Evolutionary conservation across 2,888 invertebrate genomes (phyloP).

Genomic region (Mechanitis mazaeus): DNA sequence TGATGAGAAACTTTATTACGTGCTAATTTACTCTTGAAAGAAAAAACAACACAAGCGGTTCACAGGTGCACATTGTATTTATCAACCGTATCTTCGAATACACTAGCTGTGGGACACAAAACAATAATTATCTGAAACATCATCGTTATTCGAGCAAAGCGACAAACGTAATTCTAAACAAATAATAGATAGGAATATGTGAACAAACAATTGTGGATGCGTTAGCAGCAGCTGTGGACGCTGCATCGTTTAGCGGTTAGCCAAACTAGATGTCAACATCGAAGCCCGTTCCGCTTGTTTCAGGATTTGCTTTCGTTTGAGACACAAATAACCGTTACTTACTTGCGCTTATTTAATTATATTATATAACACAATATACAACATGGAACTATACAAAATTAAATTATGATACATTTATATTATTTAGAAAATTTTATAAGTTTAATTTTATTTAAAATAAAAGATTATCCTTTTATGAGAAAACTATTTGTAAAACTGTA

Average conservation of each 20-base stretch:
- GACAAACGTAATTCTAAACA: constrained; percentile 52
- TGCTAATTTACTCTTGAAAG: too few relatives aligned
- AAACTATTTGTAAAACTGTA: too few relatives aligned
- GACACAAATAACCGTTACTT: constrained; percentile 20
- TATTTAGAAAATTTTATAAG: too few relatives aligned
- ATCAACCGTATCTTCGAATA: background rate
- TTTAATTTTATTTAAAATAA: too few relatives aligned
- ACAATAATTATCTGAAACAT: constrained; percentile 32
- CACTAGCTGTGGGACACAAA: constrained; percentile 19
- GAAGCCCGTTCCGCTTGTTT: constrained; percentile 18
- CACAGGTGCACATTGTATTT: background rate
- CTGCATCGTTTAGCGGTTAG: constrained; percentile 36
- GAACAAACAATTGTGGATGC: constrained; percentile 53
- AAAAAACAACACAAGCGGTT: background rate
- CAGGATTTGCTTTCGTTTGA: constrained; percentile 23
- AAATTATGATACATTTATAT: too few relatives aligned
- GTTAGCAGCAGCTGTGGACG: constrained; percentile 39
- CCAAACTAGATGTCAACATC: constrained; percentile 33
- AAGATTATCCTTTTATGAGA: too few relatives aligned
- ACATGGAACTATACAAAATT: constrained; percentile 8
- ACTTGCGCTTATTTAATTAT: constrained; percentile 11
- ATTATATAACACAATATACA: background rate
- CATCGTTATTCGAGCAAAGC: constrained; percentile 43
- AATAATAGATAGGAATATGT: constrained; percentile 61
- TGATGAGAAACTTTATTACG: too few relatives aligned